These are phyloP conservation scores for Merluccius polli DNA, from an alignment of 2,797 vertebrate genomes.

Conservation along the genomic window DNA sequence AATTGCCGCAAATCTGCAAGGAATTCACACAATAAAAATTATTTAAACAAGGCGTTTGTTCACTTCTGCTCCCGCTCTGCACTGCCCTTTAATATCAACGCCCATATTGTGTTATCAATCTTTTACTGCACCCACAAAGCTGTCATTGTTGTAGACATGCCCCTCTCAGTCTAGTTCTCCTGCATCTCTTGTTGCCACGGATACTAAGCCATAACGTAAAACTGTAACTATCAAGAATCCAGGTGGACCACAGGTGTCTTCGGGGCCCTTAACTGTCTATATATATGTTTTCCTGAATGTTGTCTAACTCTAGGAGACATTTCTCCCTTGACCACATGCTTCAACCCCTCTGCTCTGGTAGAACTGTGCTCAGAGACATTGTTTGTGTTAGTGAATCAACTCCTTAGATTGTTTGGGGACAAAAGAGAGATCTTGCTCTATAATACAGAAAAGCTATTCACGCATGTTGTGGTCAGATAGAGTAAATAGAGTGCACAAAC, in stretches of 20 bases:
- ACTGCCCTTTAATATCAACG: background rate
- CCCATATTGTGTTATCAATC: background rate
- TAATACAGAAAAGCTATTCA: too few relatives aligned
- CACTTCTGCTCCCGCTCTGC: background rate
- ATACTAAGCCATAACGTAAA: background rate
- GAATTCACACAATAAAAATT: background rate
- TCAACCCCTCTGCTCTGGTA: background rate
- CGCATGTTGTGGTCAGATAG: too few relatives aligned
- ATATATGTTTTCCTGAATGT: background rate
- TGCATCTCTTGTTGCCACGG: background rate
- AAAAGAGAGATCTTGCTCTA: too few relatives aligned
- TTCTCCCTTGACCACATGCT: background rate
- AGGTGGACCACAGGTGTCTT: background rate
- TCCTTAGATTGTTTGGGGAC: background rate
- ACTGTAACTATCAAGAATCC: background rate
- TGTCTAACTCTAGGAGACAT: background rate
- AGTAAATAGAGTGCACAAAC: too few relatives aligned
- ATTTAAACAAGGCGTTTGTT: background rate
- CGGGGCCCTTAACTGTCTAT: background rate
- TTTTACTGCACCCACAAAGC: background rate
- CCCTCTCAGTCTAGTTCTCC: background rate
- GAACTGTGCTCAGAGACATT: background rate
- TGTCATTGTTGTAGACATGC: background rate
- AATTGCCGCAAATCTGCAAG: background rate
- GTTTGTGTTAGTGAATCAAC: background rate